These are phyloP conservation scores for Neosilurus hyrtlii DNA, from an alignment of 2,797 vertebrate species.

Conservation along the genomic window DNA sequence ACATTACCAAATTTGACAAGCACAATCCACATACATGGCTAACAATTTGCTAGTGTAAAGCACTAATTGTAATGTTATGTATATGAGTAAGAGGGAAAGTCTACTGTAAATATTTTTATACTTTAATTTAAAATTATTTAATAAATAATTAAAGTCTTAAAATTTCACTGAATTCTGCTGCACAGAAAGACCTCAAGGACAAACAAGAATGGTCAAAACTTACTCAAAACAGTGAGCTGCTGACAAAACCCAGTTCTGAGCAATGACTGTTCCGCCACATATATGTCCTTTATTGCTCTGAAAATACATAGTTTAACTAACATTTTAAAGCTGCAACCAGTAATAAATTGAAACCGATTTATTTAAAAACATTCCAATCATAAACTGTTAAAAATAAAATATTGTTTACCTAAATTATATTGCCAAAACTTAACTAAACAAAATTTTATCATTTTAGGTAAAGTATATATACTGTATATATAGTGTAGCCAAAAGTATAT, in stretches of 20 bases:
- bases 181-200: neutral
- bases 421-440: neutral
- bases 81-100: neutral
- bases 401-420: neutral
- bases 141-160: too few species aligned
- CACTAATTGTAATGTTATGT: neutral
- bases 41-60: neutral
- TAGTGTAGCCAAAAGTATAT: neutral
- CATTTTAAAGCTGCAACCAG: neutral
- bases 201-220: slow-evolving; percentile 21
- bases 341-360: neutral
- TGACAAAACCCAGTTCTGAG: slow-evolving; percentile 69
- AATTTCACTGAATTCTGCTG: neutral
- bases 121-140: too few species aligned
- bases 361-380: neutral
- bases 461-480: too few species aligned
- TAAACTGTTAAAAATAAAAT: too few species aligned
- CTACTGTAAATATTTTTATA: neutral
- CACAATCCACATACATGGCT: neutral
- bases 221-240: slow-evolving; percentile 79
- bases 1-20: neutral
- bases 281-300: slow-evolving; percentile 58
- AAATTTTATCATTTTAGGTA: neutral
- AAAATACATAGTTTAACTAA: neutral
- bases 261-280: slow-evolving; percentile 75